Evolutionary conservation across 92 coral and sea anemone genomes (phyloP).

Genomic region (Zoanthus sansibaricus): DNA sequence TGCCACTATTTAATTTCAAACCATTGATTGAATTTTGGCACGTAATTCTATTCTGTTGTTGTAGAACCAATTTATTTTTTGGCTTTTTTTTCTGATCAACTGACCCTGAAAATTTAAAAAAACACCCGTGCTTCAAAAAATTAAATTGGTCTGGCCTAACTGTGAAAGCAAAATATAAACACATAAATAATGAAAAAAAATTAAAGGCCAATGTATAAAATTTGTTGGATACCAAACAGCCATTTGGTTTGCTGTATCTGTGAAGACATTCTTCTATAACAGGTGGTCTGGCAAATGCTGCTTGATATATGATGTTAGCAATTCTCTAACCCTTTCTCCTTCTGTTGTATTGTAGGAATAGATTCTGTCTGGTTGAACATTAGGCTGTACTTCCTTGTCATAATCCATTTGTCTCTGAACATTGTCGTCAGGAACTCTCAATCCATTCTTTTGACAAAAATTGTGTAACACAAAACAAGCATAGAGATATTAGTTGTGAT

Average conservation of each 20-base stretch:
- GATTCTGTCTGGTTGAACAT: constrained; percentile 52
- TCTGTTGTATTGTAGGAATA: constrained; percentile 54
- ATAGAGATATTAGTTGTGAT: not conserved
- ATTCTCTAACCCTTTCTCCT: constrained; percentile 52
- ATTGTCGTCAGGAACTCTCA: not conserved
- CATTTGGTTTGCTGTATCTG: not conserved
- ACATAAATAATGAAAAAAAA: constrained; percentile 44
- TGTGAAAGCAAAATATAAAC: constrained; percentile 39
- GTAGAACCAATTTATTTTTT: too few relatives aligned
- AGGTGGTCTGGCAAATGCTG: constrained; percentile 55
- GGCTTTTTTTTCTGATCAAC: too few relatives aligned
- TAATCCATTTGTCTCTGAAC: not conserved
- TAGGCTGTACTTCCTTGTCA: constrained; percentile 24
- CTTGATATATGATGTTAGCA: constrained; percentile 57
- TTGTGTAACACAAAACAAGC: not conserved
- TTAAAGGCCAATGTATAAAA: constrained; percentile 46
- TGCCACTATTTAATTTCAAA: too few relatives aligned
- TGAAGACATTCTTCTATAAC: constrained; percentile 1
- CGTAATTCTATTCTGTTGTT: too few relatives aligned
- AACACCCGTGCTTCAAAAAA: too few relatives aligned
- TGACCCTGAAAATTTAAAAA: too few relatives aligned
- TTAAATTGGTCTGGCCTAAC: not conserved
- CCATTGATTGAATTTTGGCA: too few relatives aligned
- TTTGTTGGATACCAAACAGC: constrained; percentile 22
- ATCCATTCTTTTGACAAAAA: not conserved